phyloP scores from a whole-genome alignment of 2,797 vertebrate species.

The Orientallactaga sibirica region DNA sequence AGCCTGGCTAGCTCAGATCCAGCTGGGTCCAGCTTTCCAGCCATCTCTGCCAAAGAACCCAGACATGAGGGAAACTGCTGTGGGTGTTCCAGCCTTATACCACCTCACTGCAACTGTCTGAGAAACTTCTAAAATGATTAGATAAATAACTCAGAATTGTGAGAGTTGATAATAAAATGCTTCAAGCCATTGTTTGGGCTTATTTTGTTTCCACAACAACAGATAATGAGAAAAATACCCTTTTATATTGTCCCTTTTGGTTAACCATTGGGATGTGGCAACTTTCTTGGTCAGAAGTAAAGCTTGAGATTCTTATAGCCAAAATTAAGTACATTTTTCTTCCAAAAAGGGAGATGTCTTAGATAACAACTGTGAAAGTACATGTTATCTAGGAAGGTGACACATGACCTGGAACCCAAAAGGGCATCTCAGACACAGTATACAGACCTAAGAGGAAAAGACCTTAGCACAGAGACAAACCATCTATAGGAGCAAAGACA shows the following conservation, averaged over 20 bases:
- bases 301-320: background rate
- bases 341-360: background rate
- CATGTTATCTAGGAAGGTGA: background rate
- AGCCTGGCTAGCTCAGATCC: background rate
- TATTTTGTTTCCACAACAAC: background rate
- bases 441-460: background rate
- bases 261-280: background rate
- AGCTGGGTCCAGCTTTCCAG: background rate
- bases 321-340: background rate
- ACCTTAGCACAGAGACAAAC: background rate
- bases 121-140: background rate
- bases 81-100: background rate
- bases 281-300: constrained; percentile 29
- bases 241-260: background rate
- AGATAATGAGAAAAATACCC: background rate
- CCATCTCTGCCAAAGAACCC: background rate
- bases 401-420: background rate
- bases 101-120: background rate
- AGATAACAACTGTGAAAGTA: constrained; percentile 24
- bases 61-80: background rate
- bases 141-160: background rate
- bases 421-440: background rate
- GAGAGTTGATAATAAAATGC: background rate
- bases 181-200: background rate
- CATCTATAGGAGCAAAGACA: background rate